Base-by-base conservation (phyloP, 2,113 vertebrate genomes). In the Erythrocercus mccallii region DNA sequence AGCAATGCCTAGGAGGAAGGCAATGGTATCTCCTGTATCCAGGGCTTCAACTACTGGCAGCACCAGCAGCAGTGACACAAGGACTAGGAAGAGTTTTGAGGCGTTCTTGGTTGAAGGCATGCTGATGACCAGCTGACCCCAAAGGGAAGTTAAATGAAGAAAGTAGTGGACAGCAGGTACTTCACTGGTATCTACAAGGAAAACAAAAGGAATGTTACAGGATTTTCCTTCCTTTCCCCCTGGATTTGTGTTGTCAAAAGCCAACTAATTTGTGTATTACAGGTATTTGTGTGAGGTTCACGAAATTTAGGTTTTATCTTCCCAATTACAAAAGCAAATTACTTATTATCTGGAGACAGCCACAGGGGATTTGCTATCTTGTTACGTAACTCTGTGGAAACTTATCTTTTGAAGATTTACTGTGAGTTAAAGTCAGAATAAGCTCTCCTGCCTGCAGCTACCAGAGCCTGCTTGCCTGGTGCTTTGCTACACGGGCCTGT, bases 21-120 rank as follows among this genome's bases (percentile, higher is more conserved):
- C 99, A 6, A 99, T 71, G 2, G 98, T 98, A 87, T 99, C 99
- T 38, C 99, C 99, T 3, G 98, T 94, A 5, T 99, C 99, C 90
- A 99, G 97, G 42, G 99, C 99, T 97, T 99, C 98, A 33, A 86
- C 99, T 11, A 72, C 96, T 25, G 98, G 98, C 62, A 99, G 27
- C 47, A 97, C 38, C 30, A 97, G 90, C 72, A 98, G 92, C 51
- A 99, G 27, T 1, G 98, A 54, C 61, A 98, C 2, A 6, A 98
- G 44, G 16, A 96, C 44, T 51, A 94, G 47, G 9, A 96, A 71
- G 17, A 97, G 31, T 35, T 89, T 83, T 25, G 93, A 81, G 23
- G 90, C 22, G 54, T 64, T 91, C 62, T 86, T 5, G 6, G 83
- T 14, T 61, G 98, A 95, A 94, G 97, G 96, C 99, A 99, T 99